Conservation (phyloP, 2,113 vertebrate genomes). For the Martes martes region DNA sequence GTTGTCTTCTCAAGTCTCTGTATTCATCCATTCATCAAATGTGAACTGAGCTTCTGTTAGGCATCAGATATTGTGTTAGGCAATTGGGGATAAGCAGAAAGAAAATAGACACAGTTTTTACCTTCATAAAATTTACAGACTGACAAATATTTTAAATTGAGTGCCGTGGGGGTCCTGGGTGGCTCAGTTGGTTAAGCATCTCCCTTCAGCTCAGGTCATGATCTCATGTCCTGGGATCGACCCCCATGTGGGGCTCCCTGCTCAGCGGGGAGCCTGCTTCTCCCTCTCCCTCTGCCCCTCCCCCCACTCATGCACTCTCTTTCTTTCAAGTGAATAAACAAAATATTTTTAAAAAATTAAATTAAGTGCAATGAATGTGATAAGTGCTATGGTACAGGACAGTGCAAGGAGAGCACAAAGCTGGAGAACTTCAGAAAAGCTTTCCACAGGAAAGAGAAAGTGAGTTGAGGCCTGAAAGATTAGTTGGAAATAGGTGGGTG, state of each 20-base stretch:
- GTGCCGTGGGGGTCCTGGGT: neutral
- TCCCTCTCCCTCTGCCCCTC: neutral
- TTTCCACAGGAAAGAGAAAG: neutral
- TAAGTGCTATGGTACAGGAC: neutral
- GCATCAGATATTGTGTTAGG: neutral
- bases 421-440: neutral
- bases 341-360: neutral
- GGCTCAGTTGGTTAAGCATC: neutral
- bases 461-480: neutral
- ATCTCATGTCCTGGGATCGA: neutral
- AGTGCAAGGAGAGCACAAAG: neutral
- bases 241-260: neutral
- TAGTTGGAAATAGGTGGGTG: neutral
- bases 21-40: neutral
- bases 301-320: neutral
- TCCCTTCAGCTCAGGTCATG: neutral
- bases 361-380: neutral
- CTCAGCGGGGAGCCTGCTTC: neutral
- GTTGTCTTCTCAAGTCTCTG: neutral
- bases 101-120: neutral
- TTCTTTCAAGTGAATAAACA: neutral
- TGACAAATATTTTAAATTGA: neutral
- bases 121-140: neutral
- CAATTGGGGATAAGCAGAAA: neutral
- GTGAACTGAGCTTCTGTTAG: neutral